Evolutionary conservation across 1,140 invertebrate genomes (phyloP).

Genomic region (Anastrepha ludens): DNA sequence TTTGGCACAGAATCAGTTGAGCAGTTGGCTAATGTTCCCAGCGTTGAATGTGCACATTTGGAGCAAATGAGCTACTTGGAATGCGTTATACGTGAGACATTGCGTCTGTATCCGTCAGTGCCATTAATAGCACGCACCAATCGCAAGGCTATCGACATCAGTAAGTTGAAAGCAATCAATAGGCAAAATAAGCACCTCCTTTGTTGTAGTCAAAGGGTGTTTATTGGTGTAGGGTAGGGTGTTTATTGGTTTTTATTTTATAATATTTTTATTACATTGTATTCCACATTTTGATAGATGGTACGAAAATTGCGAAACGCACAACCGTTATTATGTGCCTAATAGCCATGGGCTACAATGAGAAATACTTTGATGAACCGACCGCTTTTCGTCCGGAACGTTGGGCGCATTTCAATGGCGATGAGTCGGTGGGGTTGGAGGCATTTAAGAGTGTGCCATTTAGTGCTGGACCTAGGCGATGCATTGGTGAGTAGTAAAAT

Average conservation of each 20-base stretch:
- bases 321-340: slow-evolving; percentile 71
- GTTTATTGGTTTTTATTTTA: background rate
- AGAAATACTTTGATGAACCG: slow-evolving; percentile 82
- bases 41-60: slow-evolving; percentile 68
- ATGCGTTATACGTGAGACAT: slow-evolving; percentile 81
- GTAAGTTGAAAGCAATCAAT: slow-evolving; percentile 70
- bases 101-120: slow-evolving; percentile 83
- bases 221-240: background rate
- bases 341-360: slow-evolving; percentile 71
- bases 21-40: slow-evolving; percentile 60
- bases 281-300: slow-evolving; percentile 58
- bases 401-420: slow-evolving; percentile 74
- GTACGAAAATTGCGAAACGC: slow-evolving; percentile 67
- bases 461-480: slow-evolving; percentile 68
- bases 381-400: slow-evolving; percentile 84
- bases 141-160: slow-evolving; percentile 77
- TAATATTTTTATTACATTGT: background rate
- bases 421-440: slow-evolving; percentile 60
- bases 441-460: slow-evolving; percentile 79
- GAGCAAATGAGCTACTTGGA: slow-evolving; percentile 81
- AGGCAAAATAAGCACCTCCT: background rate
- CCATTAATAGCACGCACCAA: slow-evolving; percentile 80
- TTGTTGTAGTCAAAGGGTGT: background rate
- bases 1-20: slow-evolving; percentile 68
- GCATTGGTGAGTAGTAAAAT: slow-evolving; percentile 63